Evolutionary conservation across 2,113 vertebrate species (phyloP), one percentile per base, ranked within the genome.

Genomic region (Pithys albifrons): DNA sequence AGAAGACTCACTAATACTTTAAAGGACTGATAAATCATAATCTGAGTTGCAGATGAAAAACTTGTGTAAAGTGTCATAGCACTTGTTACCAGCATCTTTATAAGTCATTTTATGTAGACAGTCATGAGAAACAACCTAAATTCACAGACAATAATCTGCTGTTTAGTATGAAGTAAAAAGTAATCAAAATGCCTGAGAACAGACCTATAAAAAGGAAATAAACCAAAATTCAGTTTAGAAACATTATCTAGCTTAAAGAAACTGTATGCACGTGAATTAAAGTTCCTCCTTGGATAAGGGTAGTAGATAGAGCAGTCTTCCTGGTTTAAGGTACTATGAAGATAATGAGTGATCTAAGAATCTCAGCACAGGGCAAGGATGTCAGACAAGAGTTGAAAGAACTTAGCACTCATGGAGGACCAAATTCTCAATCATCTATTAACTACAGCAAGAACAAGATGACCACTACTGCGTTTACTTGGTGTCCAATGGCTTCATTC

Each of bases 201-300:
- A 62, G 18, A 48, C 15, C 7, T 64, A 41, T 37, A 72, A 67
- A 49, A 15, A 72, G 19, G 45, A 72, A 64, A 46, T 24, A 43
- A 64, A 31, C 28, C 22, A 28, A 31, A 41, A 74, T 19, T 23
- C 62, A 51, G 16, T 69, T 86, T 86, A 69, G 33, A 72, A 82
- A 83, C 3, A 19, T 16, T 72, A 14, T 45, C 10, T 33, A 57
- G 14, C 9, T 55, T 49, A 46, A 83, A 81, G 23, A 65, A 88
- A 59, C 17, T 13, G 1, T 17, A 4, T 22, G 12, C 6, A 13
- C 1, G 0, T 33, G 19, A 51, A 24, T 0, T 64, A 35, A 81
- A 48, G 3, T 8, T 48, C 25, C 45, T 51, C 1, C 24, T n/a
- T 79, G 22, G 17, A 58, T 66, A 58, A 64, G 7, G 1, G 0